Conservation (phyloP, 1,140 invertebrate genomes). For the Heliconius hermathena region DNA sequence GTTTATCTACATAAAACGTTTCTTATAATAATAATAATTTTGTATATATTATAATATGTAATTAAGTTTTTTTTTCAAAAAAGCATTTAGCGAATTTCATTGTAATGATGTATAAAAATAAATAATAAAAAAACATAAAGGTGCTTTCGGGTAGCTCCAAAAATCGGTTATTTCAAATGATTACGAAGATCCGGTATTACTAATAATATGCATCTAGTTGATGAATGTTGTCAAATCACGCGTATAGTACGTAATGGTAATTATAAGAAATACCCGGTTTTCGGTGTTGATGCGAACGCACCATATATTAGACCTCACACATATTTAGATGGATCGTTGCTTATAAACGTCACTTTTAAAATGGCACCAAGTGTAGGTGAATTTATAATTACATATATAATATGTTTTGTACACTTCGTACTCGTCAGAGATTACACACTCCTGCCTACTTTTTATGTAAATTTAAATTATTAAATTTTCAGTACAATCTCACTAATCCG, state of each 20-base stretch:
- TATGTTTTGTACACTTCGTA: neutral
- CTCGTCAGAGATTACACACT: neutral
- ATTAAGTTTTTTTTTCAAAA: neutral
- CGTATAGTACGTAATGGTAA: too few relatives aligned
- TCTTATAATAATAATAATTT: conserved; percentile 17
- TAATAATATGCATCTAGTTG: too few relatives aligned
- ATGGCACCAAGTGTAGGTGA: neutral
- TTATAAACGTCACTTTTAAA: neutral
- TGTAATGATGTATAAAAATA: conserved; percentile 3
- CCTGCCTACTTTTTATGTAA: neutral
- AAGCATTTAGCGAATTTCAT: conserved; percentile 9
- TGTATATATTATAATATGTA: conserved; percentile 19
- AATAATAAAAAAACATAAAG: too few relatives aligned
- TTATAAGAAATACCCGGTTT: too few relatives aligned
- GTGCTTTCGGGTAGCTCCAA: too few relatives aligned
- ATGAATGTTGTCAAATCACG: too few relatives aligned
- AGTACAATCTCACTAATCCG: too few relatives aligned
- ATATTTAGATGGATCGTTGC: neutral
- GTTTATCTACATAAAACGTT: conserved; percentile 34
- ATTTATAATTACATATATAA: neutral
- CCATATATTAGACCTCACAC: neutral
- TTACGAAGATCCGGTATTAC: too few relatives aligned
- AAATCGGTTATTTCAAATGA: too few relatives aligned
- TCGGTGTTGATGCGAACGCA: too few relatives aligned
- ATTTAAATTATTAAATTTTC: too few relatives aligned